Base-by-base conservation (phyloP, 1,140 invertebrate species). In the Trachymyrmex septentrionalis region DNA sequence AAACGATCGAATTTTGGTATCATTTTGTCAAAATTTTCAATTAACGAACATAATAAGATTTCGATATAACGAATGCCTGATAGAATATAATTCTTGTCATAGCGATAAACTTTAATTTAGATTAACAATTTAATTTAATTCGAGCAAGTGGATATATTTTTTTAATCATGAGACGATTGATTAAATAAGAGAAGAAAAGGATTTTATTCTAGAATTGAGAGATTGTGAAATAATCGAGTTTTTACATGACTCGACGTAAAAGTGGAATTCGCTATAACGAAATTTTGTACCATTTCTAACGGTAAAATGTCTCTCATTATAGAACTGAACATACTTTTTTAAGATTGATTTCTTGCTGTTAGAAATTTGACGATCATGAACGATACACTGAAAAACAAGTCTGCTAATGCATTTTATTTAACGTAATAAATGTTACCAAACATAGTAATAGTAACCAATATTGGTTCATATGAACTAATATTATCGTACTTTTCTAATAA, bases 321-420 rank as follows among this genome's bases (percentile, higher is more conserved):
- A 24, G 30, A 81, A 69, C 3, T 55, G 10, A 67, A 80, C 30
- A 55, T 21, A 59, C 1, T 34, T 66, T 38, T 44, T 53, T 10
- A 27, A 12, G 16, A 12, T 2, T 66, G n/a, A 80, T 55, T 38
- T 9, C 48, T 27, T 21, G 38, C 10, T 3, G 14, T 48, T 12
- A 67, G n/a, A 69, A 67, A 67, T 71, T 57, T 88, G n/a, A 24
- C 2, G 6, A 66, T 63, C 16, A 19, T 59, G 44, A 64, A n/a
- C 9, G 16, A 38, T 6, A 19, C 53, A 4, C 16, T 44, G 38
- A 44, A 44, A 44, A 44, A 38, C 10, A 10, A 44, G 9, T 44
- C 38, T 44, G 10, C 0, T 10, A 44, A 44, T 44, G 38, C 12
- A 44, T 44, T 44, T 44, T 44, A 7, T 44, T 44, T 44, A 10